phyloP scores from a whole-genome alignment of 2,113 vertebrate species.

The Microcebus murinus region DNA sequence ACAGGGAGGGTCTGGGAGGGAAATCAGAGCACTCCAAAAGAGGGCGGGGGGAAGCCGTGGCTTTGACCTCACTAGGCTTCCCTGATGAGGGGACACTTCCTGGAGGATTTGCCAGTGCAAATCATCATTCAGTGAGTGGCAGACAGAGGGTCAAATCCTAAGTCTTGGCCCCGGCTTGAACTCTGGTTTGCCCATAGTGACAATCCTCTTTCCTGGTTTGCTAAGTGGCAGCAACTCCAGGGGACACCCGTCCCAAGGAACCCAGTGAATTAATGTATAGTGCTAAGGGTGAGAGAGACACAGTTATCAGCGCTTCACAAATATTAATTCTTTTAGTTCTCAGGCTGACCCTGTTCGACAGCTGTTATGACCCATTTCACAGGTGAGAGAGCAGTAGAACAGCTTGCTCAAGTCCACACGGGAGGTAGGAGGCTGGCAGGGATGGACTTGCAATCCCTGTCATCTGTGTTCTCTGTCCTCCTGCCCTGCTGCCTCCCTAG shows the following conservation, averaged over 20 bases:
- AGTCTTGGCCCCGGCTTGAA: neutral
- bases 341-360: accelerated
- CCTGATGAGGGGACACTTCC: neutral
- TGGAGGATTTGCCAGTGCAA: neutral
- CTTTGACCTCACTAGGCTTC: neutral
- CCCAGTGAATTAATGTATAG: neutral
- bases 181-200: neutral
- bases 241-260: neutral
- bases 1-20: neutral
- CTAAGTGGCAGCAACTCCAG: neutral
- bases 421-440: neutral
- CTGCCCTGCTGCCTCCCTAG: neutral
- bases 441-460: neutral
- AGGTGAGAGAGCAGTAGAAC: neutral
- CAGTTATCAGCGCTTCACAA: neutral
- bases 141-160: neutral
- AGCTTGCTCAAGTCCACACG: neutral
- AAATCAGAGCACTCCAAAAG: neutral
- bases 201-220: neutral
- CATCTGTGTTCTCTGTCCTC: neutral
- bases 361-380: neutral
- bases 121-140: neutral
- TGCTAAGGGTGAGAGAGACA: neutral
- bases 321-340: neutral
- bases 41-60: neutral